phyloP scores from a whole-genome alignment of 2,888 invertebrate species.

The Tipula helvola region DNA sequence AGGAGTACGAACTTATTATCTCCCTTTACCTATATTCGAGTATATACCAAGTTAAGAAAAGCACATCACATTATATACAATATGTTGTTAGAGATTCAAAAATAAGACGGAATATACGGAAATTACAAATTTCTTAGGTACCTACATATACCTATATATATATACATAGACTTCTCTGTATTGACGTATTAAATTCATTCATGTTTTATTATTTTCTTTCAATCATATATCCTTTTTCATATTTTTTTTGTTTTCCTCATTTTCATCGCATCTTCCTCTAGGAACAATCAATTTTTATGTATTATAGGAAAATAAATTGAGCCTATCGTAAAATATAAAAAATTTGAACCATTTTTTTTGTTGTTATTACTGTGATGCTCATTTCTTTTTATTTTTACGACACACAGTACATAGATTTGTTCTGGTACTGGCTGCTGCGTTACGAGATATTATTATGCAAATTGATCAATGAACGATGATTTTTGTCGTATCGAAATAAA shows the following conservation, averaged over 20 bases:
- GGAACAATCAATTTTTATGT: neutral
- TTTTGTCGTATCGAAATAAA: neutral
- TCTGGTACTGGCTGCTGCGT: neutral
- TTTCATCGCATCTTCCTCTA: neutral
- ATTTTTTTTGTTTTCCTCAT: neutral
- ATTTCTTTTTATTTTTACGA: neutral
- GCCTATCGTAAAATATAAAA: neutral
- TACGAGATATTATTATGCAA: neutral
- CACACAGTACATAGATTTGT: neutral
- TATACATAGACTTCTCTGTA: too few relatives aligned
- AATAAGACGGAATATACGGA: neutral
- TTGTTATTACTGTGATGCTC: neutral
- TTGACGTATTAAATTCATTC: neutral
- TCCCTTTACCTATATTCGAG: too few relatives aligned
- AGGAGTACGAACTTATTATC: neutral
- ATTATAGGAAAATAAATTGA: neutral
- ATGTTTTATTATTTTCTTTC: neutral
- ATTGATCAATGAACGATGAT: neutral
- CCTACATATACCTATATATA: too few relatives aligned
- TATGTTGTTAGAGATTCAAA: neutral
- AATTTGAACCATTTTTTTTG: too few relatives aligned
- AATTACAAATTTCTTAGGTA: neutral
- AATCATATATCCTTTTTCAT: neutral
- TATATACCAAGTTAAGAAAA: too few relatives aligned
- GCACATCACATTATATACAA: too few relatives aligned